Evolutionary conservation across 2,797 vertebrate species (phyloP), one percentile per base, ranked within the genome.

Genomic region (Cryptoblepharus egeriae): DNA sequence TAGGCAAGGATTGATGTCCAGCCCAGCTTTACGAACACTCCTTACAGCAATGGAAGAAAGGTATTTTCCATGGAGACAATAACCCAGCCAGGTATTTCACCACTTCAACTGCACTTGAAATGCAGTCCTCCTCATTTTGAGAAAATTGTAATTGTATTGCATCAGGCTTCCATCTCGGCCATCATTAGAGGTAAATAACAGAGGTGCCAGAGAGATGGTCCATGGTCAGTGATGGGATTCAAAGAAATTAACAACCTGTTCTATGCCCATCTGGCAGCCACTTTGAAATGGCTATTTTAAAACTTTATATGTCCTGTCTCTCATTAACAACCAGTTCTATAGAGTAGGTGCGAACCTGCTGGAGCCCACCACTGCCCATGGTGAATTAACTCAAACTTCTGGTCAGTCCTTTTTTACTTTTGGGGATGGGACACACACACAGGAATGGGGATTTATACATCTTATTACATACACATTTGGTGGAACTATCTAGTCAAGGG

Each of bases 61-160:
- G 37, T 28, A 35, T 35, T 58, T 65, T 57, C 49, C 4, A 26
- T 30, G 45, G 61, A 57, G 63, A 60, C 73, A 67, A 68, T 82
- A 42, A 82, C n/a, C 55, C 8, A 75, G 73, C n/a, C 8, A 16
- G 76, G 61, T 60, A 74, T 68, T 84, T 79, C 55, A 10, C 37
- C 52, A n/a, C n/a, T 68, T 60, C 60, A 84, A 32, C 67, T n/a
- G 4, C 39, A 57, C 61, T 84, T 63, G 42, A 81, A 79, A 74
- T 67, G 32, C 30, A 74, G 61, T 10, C 9, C 70, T 79, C 58
- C 28, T 58, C 49, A 22, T 42, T 67, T 49, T 45, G 68, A 84
- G 63, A 64, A 60, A 84, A 79, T 32, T 22, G 60, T 37, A 74
- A 84, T 24, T 78, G 55, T 60, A 45, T 67, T 70, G 70, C 63